These are phyloP conservation scores for Barnardius zonarius DNA, from an alignment of 2,113 vertebrate genomes.

Conservation along the genomic window DNA sequence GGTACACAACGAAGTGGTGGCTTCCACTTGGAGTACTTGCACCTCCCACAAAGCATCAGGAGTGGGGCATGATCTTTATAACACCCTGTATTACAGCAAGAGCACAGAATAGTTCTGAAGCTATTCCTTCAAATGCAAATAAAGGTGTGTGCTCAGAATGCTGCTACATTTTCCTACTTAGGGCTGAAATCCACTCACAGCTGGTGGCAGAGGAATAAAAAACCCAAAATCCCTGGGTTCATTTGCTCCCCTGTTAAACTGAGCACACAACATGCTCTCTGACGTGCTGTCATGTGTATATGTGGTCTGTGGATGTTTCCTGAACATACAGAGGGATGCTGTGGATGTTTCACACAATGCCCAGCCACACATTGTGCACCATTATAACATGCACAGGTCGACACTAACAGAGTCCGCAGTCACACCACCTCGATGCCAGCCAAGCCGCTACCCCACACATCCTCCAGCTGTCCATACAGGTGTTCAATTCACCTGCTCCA, in stretches of 20 bases:
- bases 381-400: neutral
- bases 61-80: neutral
- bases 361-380: neutral
- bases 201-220: neutral
- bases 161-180: neutral
- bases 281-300: neutral
- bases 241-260: neutral
- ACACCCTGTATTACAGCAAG: neutral
- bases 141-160: neutral
- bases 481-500: neutral
- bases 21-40: neutral
- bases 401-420: neutral
- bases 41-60: neutral
- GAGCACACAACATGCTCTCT: neutral
- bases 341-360: neutral
- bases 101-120: slow-evolving; percentile 24
- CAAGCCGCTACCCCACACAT: neutral
- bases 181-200: slow-evolving; percentile 18
- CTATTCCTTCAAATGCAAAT: neutral
- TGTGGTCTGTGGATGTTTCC: neutral
- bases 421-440: neutral
- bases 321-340: neutral
- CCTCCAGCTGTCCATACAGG: neutral
- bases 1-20: neutral
- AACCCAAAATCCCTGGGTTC: neutral